Conservation (phyloP, 2,888 invertebrate species). For the Tyria jacobaeae region DNA sequence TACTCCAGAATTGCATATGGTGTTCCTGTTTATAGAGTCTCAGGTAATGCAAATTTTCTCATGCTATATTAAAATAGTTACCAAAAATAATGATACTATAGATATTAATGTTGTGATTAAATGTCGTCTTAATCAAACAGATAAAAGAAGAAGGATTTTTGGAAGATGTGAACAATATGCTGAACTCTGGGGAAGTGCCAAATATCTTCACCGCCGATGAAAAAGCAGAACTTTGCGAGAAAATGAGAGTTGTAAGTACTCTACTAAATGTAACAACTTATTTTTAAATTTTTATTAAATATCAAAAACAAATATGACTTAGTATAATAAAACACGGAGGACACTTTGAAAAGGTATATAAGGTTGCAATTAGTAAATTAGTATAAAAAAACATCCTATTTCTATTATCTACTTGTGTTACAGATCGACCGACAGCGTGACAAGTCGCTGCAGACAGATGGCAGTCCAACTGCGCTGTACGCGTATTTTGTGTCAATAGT, state of each 20-base stretch:
- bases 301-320: too few species aligned
- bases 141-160: constrained; percentile 97
- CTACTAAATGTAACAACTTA: too few species aligned
- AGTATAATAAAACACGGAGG: too few species aligned
- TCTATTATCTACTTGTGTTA: constrained; percentile 1
- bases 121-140: constrained; percentile 66
- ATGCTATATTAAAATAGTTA: too few species aligned
- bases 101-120: not conserved
- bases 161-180: constrained; percentile 96
- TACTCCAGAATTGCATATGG: constrained; percentile 93
- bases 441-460: constrained; percentile 95
- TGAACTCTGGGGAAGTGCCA: constrained; percentile 97
- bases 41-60: constrained; percentile 87
- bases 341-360: too few species aligned
- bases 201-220: constrained; percentile 95
- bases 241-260: constrained; percentile 90
- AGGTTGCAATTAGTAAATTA: not conserved
- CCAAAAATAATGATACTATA: not conserved
- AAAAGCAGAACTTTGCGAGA: constrained; percentile 96
- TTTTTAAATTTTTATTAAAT: too few species aligned
- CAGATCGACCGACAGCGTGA: constrained; percentile 95
- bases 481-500: constrained; percentile 96
- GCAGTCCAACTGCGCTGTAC: constrained; percentile 95
- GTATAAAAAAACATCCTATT: not conserved
- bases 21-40: constrained; percentile 96